Base-by-base conservation (phyloP, 2,888 invertebrate species). In the Ferrisia virgata region DNA sequence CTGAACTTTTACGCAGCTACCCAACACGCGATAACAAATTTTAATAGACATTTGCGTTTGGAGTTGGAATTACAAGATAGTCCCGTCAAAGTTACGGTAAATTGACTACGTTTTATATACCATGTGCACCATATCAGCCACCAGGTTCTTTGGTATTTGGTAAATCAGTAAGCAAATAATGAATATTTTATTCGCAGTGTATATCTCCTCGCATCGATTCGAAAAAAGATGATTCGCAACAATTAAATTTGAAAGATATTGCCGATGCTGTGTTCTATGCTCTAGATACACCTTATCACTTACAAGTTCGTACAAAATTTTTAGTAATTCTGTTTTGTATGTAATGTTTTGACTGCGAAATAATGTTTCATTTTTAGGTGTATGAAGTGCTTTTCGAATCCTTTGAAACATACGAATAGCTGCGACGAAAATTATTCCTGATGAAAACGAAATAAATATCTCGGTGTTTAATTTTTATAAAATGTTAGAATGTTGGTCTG, bases 21-120 rank as follows among this genome's bases (percentile, higher is more conserved):
- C 6, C 47, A 58, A 25, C 31, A 33, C 22, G 82, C 82, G 4
- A 18, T 39, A 11, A 31, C 25, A n/a, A n/a, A 58, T 33, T 39
- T 18, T 5, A 64, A 39, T 22, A 36, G n/a, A 22, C 64, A 64
- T 82, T 82, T 82, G 9, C 82, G 82, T 39, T 3, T 53, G 9
- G 82, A 82, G 25, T 18, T 82, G 58, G 64, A 82, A 82, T n/a
- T 58, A 8, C 31, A 18, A 58, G 82, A 82, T 58, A 82, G 82
- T 58, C n/a, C 22, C 0, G 58, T 82, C 39, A 82, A 82, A 82
- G 82, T 82, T 0, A 82, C 82, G 69, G 82, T 82, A 13, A 64
- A n/a, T 43, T 53, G 9, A n/a, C 13, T n/a, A n/a, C 3, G 2
- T 47, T 47, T n/a, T n/a, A n/a, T n/a, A n/a, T n/a, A n/a, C n/a